Evolutionary conservation across 2,888 invertebrate genomes (phyloP).

Genomic region (Nasonovia ribisnigri): DNA sequence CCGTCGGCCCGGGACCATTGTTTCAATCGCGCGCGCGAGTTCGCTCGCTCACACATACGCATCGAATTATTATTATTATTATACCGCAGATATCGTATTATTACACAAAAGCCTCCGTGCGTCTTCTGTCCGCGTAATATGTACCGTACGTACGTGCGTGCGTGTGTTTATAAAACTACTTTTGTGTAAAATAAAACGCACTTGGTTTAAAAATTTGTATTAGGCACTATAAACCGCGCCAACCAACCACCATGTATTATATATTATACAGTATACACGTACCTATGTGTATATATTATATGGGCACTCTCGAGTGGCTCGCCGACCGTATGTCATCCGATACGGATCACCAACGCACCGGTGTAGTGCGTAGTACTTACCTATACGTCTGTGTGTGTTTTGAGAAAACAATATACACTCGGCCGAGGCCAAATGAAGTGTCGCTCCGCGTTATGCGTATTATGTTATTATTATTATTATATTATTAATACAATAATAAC

Average conservation of each 20-base stretch:
- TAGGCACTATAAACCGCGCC: not conserved
- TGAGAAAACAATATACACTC: constrained; percentile 53
- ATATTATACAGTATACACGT: not conserved
- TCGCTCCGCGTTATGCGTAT: constrained; percentile 21
- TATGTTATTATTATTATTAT: constrained; percentile 19
- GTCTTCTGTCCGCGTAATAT: not conserved
- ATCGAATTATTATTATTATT: constrained; percentile 12
- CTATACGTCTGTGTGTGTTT: constrained; percentile 3
- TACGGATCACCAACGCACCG: constrained; percentile 42
- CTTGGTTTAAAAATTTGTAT: constrained; percentile 39
- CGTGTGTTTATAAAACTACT: constrained; percentile 39
- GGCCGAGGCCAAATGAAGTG: constrained; percentile 44
- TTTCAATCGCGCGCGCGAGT: not conserved
- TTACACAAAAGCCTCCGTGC: constrained; percentile 18
- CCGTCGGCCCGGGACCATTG: constrained; percentile 37
- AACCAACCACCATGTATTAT: not conserved
- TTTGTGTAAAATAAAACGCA: constrained; percentile 61
- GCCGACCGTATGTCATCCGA: constrained; percentile 63
- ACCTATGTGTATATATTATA: constrained; percentile 12
- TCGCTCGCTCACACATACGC: not conserved
- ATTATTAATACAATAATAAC: constrained; percentile 37
- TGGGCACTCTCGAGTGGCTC: constrained; percentile 45
- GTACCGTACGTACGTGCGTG: not conserved
- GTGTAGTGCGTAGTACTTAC: constrained; percentile 13
- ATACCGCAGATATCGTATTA: constrained; percentile 12